Conservation (phyloP, 2,797 vertebrate genomes). For the Hippoglossus hippoglossus region DNA sequence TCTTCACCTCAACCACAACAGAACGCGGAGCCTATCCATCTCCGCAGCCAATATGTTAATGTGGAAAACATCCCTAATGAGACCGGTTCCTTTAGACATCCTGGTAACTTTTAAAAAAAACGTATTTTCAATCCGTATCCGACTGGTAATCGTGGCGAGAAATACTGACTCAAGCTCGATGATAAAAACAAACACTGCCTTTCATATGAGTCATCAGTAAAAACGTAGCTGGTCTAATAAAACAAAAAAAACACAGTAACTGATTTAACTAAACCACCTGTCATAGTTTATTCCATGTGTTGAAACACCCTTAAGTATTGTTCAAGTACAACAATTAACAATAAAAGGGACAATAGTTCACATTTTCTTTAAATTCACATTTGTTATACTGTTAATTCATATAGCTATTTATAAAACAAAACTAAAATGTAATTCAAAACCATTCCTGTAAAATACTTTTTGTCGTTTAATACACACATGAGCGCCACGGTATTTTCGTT, state of each 20-base stretch:
- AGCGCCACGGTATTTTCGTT: constrained; percentile 76
- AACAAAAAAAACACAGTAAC: constrained; percentile 69
- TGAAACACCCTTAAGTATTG: constrained; percentile 84
- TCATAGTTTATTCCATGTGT: constrained; percentile 84
- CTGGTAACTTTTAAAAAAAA: constrained; percentile 37
- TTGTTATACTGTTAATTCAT: constrained; percentile 86
- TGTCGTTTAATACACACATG: constrained; percentile 80
- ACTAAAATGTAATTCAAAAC: constrained; percentile 77
- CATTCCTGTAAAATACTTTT: constrained; percentile 82
- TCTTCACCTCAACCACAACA: constrained; percentile 71
- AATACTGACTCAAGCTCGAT: constrained; percentile 72
- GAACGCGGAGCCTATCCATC: constrained; percentile 56
- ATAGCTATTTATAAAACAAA: constrained; percentile 85
- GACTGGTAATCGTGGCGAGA: constrained; percentile 59
- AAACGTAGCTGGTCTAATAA: constrained; percentile 65
- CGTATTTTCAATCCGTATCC: constrained; percentile 36
- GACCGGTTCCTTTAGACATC: constrained; percentile 35
- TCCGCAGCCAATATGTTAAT: constrained; percentile 60
- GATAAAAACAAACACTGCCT: constrained; percentile 74
- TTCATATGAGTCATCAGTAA: constrained; percentile 59
- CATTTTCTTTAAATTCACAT: constrained; percentile 86
- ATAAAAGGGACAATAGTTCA: constrained; percentile 86
- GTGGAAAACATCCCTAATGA: constrained; percentile 55
- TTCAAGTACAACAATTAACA: constrained; percentile 88
- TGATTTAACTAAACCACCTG: constrained; percentile 78